Evolutionary conservation across 2,888 invertebrate genomes (phyloP), one percentile per base, ranked within the genome.

Genomic region (Toxonevra muliebris): DNA sequence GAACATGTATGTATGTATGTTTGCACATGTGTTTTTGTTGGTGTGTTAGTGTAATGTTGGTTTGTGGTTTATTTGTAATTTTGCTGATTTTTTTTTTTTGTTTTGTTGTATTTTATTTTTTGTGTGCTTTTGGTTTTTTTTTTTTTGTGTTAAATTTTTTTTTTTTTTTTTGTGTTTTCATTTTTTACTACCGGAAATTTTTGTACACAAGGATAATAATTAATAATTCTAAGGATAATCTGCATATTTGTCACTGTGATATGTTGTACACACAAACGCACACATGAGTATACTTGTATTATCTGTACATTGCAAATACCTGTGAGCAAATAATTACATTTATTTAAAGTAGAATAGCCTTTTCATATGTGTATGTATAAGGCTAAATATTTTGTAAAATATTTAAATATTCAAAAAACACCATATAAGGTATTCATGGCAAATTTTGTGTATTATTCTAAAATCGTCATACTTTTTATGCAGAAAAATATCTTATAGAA

Each of bases 171-270:
- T 75, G 76, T 76, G 73, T 30, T 61, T 30, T 4, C 30, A 30
- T 30, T 30, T 30, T 30, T 30, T 30, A 7, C 30, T 30, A 30
- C 30, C 30, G 30, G 30, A 30, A 30, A 15, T 69, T 75, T 78
- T 76, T 77, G 70, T 71, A 74, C 76, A 71, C 74, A 76, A 77
- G 73, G 74, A 77, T 75, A 75, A 78, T 79, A 78, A 78, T 79
- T 78, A 79, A 78, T 78, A 78, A 79, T 78, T 76, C 78, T 54
- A 70, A 70, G 78, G 79, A 79, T 78, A 77, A 79, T 77, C 78
- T 76, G 70, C 72, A 76, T 77, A 77, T 78, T 79, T 79, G 79
- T 79, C 78, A 78, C 76, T 74, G 66, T 73, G 78, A 77, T 78
- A 76, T 75, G 54, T 30, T 15, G 15, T 10, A n/a, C 48, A 48